Evolutionary conservation across 2,888 invertebrate genomes (phyloP), one percentile per base, ranked within the genome.

Genomic region (Athalia cordata): DNA sequence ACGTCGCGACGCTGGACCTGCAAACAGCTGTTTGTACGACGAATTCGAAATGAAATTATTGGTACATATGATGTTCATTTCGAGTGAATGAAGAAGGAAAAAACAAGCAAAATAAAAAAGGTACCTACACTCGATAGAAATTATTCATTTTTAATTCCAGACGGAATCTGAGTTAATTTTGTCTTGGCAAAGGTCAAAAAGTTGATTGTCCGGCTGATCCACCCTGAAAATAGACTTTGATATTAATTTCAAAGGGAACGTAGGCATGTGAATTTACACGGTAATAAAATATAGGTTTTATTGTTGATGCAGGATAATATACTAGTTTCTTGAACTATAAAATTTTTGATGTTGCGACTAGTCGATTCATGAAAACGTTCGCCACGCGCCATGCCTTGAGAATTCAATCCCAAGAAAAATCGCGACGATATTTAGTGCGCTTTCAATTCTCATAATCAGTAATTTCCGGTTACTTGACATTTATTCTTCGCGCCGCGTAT

Each of bases 171-270:
- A 78, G 80, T 79, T 80, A 82, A 81, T 80, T 81, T 78, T 79
- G 79, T 80, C 81, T 81, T 79, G 80, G 80, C 82, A 79, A 70
- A 68, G 79, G 67, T 77, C 52, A 66, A 70, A 80, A 81, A 66
- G 76, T 67, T 79, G 75, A 74, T 79, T 79, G 66, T 64, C 72
- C 55, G 78, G 49, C 75, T 77, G 43, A 7, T n/a, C 4, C 13
- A 8, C 5, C 43, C 57, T 66, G 15, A 47, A 15, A 62, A 61
- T 77, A 77, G 67, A 49, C n/a, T 43, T 47, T 49, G 8, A 50
- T 9, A 50, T 49, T 70, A n/a, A 3, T 68, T 61, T 13, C 50
- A 70, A 50, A 9, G 47, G 29, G 49, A 13, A 52, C n/a, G 5
- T n/a, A 8, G 5, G n/a, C n/a, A 59, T 43, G 9, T 3, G 43